A percentile compares a stretch with the other conserved stretches of the same genome.
phyloP scores from a whole-genome alignment of 1,140 invertebrate genomes.

The Trissolcus basalis region DNA sequence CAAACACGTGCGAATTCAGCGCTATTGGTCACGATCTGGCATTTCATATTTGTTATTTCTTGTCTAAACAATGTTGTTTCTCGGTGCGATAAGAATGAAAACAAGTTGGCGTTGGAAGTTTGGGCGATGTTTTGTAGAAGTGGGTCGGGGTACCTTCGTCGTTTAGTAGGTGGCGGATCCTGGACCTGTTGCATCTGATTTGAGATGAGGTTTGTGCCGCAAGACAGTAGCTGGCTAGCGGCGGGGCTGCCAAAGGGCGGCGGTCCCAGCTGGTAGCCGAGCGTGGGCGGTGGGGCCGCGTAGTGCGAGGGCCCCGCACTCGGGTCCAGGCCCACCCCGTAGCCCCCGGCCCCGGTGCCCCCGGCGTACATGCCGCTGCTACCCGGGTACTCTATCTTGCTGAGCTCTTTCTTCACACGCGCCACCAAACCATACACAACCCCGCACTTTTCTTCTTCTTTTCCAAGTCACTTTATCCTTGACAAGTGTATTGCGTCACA shows the following conservation, averaged over 20 bases:
- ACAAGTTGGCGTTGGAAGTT: no score
- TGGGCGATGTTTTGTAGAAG: no score
- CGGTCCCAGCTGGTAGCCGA: conserved; percentile 69
- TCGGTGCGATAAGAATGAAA: conserved; percentile 5
- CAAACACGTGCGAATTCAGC: conserved; percentile 47
- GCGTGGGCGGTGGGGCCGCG: conserved; percentile 74
- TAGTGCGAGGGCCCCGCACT: conserved; percentile 76
- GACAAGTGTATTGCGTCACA: no score
- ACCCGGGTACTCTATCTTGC: conserved; percentile 74
- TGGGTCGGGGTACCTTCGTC: conserved; percentile 71
- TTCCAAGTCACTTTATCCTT: no score
- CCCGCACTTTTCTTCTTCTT: background rate
- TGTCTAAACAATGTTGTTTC: background rate
- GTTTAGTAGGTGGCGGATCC: conserved; percentile 74
- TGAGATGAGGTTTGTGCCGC: conserved; percentile 68
- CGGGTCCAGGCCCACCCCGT: conserved; percentile 69
- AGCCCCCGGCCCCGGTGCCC: conserved; percentile 71
- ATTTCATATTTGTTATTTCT: background rate
- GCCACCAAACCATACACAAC: conserved; percentile 9
- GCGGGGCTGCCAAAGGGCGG: conserved; percentile 62
- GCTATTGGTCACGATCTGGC: conserved; percentile 15
- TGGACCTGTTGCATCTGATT: conserved; percentile 73
- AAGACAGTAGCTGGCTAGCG: conserved; percentile 73
- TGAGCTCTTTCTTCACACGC: conserved; percentile 22
- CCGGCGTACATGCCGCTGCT: conserved; percentile 75